Conservation (phyloP, 1,140 invertebrate genomes). For the Steinernema feltiae region DNA sequence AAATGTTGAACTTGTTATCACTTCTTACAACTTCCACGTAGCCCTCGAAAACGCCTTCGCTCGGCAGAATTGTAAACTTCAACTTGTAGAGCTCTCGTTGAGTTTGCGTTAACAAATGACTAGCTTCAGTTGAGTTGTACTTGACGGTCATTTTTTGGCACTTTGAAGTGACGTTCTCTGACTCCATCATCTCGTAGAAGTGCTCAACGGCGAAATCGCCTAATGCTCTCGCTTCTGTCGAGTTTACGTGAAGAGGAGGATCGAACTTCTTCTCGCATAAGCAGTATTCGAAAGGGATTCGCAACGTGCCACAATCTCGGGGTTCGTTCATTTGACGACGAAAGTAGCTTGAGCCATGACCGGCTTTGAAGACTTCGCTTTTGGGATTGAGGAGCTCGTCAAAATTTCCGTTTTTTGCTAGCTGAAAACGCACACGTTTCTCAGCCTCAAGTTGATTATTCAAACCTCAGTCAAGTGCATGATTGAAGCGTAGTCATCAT, state of each 20-base stretch:
- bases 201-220: not conserved
- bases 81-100: not conserved
- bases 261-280: slow-evolving; percentile 8
- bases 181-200: not conserved
- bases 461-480: not conserved
- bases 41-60: not conserved
- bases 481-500: slow-evolving; percentile 19
- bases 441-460: not conserved
- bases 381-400: not conserved
- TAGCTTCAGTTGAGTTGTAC: not conserved
- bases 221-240: not conserved
- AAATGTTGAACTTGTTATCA: no score
- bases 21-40: not conserved
- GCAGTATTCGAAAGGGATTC: slow-evolving; percentile 18
- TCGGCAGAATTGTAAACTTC: not conserved
- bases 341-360: not conserved
- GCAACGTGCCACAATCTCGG: slow-evolving; percentile 7
- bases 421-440: not conserved
- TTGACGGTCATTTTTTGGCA: not conserved
- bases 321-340: not conserved
- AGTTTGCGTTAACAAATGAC: not conserved
- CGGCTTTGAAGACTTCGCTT: not conserved
- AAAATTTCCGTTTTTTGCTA: not conserved
- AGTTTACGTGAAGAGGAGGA: not conserved
- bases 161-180: not conserved